Evolutionary conservation across 2,113 vertebrate species (phyloP), one percentile per base, ranked within the genome.

Genomic region (Corynorhinus townsendii): DNA sequence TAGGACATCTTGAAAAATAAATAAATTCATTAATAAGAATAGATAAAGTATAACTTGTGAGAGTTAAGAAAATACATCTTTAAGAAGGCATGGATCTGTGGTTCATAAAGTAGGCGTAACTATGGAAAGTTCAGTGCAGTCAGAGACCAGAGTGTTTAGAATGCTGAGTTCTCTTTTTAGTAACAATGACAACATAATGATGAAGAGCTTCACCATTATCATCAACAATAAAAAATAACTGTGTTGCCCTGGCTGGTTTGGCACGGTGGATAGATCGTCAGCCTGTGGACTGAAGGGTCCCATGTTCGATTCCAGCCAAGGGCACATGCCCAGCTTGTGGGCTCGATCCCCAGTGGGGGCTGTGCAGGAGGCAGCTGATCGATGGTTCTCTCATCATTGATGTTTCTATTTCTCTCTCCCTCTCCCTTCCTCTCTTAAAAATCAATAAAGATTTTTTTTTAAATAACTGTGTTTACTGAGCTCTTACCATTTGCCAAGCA

Each of bases 191-290:
- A 71, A 38, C 64, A 33, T 76, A 43, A 43, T 59, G 40, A 59
- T 66, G 28, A 69, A 40, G 3, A 54, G 56, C 16, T 62, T 95
- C n/a, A 72, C 72, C 49, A 81, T 88, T 83, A 86, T 88, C 77
- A 86, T 79, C 62, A 89, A 28, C 79, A 73, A 86, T 92, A 84
- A 80, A 91, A 94, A 91, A 14, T 12, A 56, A 16, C 49, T n/a
- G 11, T 69, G 45, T 49, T 89, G 52, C 19, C 19, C 52, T 54
- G 52, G 52, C 52, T 7, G 19, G 52, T 54, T 54, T 54, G 19
- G 52, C 52, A 22, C 6, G 6, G 19, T 54, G 52, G 52, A 54
- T 54, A 54, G 52, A 54, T 19, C 7, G 6, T 54, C 2, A 6
- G 52, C 52, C 52, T 54, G 6, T 7, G 6, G 19, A 54, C 19